Evolutionary conservation across 2,113 vertebrate species (phyloP), one percentile per base, ranked within the genome.

Genomic region (Microtus richardsoni): DNA sequence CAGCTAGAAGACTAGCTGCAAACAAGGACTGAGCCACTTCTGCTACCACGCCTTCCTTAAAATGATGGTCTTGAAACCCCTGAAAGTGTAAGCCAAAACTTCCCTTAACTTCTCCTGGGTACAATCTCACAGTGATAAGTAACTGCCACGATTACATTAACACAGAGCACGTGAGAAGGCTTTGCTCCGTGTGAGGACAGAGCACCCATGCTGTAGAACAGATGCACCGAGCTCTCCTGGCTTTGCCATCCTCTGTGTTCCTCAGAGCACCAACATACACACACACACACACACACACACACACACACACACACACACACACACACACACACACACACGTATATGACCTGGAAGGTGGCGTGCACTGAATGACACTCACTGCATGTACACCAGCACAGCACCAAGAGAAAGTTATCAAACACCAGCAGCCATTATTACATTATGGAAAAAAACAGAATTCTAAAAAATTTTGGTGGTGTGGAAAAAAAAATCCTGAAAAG

Each of bases 341-440:
- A 21, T 14, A 39, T 44, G 26, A 85, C 66, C 62, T 60, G 30
- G 39, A 28, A 4, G 44, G 21, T 71, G 28, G 12, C 71, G 7
- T 52, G 8, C 83, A 93, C 60, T 47, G 10, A 66, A 47, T 47
- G 19, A n/a, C n/a, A 87, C 52, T 66, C n/a, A 87, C 52, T 66
- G 6, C 30, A 73, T 33, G 30, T 62, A 70, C 79, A 89, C 89
- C 0, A 75, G 66, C 39, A 91, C 8, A 64, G 30, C 24, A 71
- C 60, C 22, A 44, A 87, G 86, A 44, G 19, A 82, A 95, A 87
- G 73, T 33, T 87, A 41, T 49, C 64, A 89, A 91, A 78, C 83
- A 62, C 49, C 79, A 95, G 33, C 83, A 49, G 33, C 49, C 74
- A 71, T 24, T 60, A 60, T 58, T 39, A 78, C 49, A 36, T 21